phyloP scores from a whole-genome alignment of 2,113 vertebrate species.

The Ctenomys sociabilis region DNA sequence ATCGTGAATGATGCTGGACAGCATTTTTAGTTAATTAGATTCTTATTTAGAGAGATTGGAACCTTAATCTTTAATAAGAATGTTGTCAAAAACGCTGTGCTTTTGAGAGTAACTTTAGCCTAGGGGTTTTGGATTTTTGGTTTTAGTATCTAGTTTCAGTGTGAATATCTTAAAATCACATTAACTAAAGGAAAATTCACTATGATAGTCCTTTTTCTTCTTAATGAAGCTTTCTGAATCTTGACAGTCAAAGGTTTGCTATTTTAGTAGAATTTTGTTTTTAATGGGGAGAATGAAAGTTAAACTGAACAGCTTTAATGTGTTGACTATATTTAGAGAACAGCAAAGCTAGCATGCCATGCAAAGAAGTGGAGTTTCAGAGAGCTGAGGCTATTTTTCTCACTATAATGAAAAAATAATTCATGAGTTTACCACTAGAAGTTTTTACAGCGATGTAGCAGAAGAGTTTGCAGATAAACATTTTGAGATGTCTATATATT shows the following conservation, averaged over 20 bases:
- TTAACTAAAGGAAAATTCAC: constrained; percentile 51
- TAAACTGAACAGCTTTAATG: constrained; percentile 49
- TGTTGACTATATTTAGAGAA: not conserved
- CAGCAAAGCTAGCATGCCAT: not conserved
- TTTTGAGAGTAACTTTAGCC: constrained; percentile 35
- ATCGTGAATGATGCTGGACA: not conserved
- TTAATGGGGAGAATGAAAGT: constrained; percentile 64
- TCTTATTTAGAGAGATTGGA: constrained; percentile 58
- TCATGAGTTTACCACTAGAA: not conserved
- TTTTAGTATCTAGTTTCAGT: constrained; percentile 27
- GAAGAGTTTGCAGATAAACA: not conserved
- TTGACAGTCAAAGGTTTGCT: not conserved
- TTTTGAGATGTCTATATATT: not conserved
- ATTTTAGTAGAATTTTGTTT: constrained; percentile 40
- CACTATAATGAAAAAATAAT: not conserved
- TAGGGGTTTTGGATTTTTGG: constrained; percentile 1
- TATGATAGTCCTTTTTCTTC: constrained; percentile 19
- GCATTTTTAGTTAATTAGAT: constrained; percentile 53
- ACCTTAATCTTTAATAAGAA: constrained; percentile 50
- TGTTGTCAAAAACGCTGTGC: no score
- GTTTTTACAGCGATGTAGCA: not conserved
- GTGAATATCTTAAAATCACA: constrained; percentile 27
- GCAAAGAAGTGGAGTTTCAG: not conserved
- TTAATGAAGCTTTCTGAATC: constrained; percentile 62
- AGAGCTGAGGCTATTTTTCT: not conserved